Percentiles rank a stretch among this genome's conserved stretches.
These are phyloP conservation scores for Iguana delicatissima DNA, from an alignment of 2,797 vertebrate species.

Conservation along the genomic window DNA sequence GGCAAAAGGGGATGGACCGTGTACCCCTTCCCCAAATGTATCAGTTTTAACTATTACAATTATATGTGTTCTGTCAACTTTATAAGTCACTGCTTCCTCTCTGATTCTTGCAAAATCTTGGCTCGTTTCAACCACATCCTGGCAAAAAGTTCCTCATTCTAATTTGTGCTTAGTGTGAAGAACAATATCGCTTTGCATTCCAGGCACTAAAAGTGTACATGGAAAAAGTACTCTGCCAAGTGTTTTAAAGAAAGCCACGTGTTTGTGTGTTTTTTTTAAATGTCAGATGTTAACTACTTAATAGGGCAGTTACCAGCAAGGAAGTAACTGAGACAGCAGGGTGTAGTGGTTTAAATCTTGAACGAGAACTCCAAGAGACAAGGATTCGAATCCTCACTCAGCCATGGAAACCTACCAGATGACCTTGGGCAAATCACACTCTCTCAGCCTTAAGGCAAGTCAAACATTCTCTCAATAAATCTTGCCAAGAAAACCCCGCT, in stretches of 20 bases:
- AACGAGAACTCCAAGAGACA: background rate
- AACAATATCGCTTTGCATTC: background rate
- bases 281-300: rapidly evolving
- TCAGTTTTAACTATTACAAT: background rate
- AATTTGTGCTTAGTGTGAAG: slow-evolving; percentile 10
- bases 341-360: background rate
- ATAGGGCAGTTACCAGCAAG: background rate
- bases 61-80: background rate
- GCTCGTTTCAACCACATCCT: slow-evolving; percentile 26
- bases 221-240: background rate
- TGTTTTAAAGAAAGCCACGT: background rate
- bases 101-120: slow-evolving; percentile 19
- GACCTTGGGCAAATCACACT: background rate
- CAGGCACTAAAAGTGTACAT: background rate
- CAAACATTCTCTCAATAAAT: background rate
- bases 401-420: too few relatives aligned
- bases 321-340: background rate
- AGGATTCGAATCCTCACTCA: too few relatives aligned
- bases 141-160: slow-evolving; percentile 41
- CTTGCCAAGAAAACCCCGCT: background rate
- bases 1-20: background rate
- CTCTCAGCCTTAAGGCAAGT: background rate
- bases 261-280: background rate
- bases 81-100: slow-evolving; percentile 34
- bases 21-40: background rate